Evolutionary conservation across 2,888 invertebrate species (phyloP), one percentile per base, ranked within the genome.

Genomic region (Spilarctia lutea): DNA sequence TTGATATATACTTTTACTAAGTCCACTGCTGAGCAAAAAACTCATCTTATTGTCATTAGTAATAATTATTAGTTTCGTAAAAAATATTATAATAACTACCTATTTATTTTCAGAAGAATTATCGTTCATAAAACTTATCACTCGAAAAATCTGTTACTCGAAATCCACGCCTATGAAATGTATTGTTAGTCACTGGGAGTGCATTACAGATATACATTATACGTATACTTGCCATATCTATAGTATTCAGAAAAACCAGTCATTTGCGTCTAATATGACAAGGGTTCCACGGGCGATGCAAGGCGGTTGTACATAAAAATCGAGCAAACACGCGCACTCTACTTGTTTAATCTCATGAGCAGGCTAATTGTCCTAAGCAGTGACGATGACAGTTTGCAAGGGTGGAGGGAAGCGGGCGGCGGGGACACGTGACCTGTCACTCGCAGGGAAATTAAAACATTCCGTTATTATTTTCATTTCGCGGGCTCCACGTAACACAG

Each of bases 371-470:
- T 94, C 91, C 93, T 86, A 87, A 87, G 94, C 92, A 94, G 93
- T 94, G 95, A 94, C 86, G 92, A 94, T 94, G 95, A 94, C 94
- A 94, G 94, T 89, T 86, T 63, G 30, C 27, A 83, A 83, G 88
- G 79, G 79, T 42, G 76, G 73, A 71, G 71, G 78, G 75, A 75
- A 74, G 79, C 85, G 84, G 86, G 86, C 81, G 83, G 79, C 81
- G 83, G 87, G 89, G 89, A 83, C 96, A 96, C 96, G 96, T 96
- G 96, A 94, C 96, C 96, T 94, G 96, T 96, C 96, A 96, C 91
- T 92, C 91, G 93, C 96, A 96, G 96, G 89, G 92, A 95, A 96
- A 96, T 96, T 96, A 96, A 95, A 96, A 94, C 94, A 95, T 95
- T 94, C 94, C 94, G 92, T 92, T 94, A 94, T 94, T 94, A 95